A percentile compares a stretch with the other conserved stretches of the same genome.
Evolutionary conservation across 2,113 vertebrate genomes (phyloP).

Genomic region (Willisornis vidua): DNA sequence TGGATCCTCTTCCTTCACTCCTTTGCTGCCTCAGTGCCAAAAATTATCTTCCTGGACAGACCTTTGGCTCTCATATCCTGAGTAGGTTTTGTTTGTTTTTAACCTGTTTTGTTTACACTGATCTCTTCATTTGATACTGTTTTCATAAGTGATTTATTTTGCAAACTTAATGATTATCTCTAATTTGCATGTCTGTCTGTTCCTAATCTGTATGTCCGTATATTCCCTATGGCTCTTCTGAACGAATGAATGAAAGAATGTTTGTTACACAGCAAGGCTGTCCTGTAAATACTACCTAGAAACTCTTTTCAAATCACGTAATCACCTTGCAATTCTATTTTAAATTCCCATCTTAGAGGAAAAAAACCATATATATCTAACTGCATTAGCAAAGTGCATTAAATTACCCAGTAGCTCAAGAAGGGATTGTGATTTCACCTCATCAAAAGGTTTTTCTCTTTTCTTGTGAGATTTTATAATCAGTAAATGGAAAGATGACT

Average conservation of each 20-base stretch:
- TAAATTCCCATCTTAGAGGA: neutral
- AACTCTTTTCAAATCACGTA: neutral
- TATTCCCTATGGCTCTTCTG: neutral
- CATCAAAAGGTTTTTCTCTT: slow-evolving; percentile 62
- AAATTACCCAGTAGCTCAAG: slow-evolving; percentile 14
- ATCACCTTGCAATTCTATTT: neutral
- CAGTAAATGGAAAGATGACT: slow-evolving; percentile 75
- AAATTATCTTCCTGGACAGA: neutral
- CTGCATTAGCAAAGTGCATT: neutral
- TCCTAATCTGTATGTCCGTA: neutral
- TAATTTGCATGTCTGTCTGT: neutral
- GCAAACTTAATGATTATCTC: neutral
- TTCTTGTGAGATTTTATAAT: slow-evolving; percentile 74
- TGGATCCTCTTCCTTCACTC: neutral
- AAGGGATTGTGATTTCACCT: slow-evolving; percentile 49
- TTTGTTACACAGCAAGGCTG: neutral
- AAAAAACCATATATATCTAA: neutral
- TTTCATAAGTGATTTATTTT: neutral
- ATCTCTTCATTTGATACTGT: neutral
- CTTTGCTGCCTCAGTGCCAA: neutral
- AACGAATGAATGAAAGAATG: neutral
- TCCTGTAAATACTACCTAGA: neutral
- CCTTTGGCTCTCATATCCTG: neutral
- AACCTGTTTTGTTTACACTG: neutral
- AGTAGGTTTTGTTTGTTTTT: neutral